These are phyloP conservation scores for Frieseomelitta varia DNA, from an alignment of 1,140 invertebrate species.

Conservation along the genomic window DNA sequence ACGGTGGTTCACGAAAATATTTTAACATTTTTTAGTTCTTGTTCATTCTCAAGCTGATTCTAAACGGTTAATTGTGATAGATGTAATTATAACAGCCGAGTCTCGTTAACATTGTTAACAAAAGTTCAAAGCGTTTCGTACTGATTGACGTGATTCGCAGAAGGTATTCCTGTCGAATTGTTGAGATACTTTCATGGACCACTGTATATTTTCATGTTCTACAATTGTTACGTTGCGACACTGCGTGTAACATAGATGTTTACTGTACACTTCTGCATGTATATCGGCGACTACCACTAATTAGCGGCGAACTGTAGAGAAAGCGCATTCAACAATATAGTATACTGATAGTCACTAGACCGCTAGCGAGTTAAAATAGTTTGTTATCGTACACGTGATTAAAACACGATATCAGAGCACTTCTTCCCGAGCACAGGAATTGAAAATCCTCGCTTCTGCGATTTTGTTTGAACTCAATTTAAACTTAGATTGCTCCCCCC, in stretches of 20 bases:
- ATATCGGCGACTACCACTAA: not conserved
- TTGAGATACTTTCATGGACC: not conserved
- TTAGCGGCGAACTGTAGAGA: not conserved
- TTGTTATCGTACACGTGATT: not conserved
- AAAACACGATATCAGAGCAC: constrained; percentile 2
- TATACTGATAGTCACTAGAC: not conserved
- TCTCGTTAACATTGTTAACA: not conserved
- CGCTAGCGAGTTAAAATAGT: not conserved
- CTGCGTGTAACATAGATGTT: not conserved
- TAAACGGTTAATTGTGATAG: too few species aligned
- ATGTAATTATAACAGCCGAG: not conserved
- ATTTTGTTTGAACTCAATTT: not conserved
- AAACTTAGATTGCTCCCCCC: not conserved
- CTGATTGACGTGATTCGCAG: too few species aligned
- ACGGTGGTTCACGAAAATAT: not conserved
- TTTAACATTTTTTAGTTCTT: not conserved
- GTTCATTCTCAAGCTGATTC: too few species aligned
- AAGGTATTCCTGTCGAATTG: not conserved
- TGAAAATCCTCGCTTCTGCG: not conserved
- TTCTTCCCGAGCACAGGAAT: constrained; percentile 18
- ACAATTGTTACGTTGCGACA: not conserved
- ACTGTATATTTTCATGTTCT: not conserved
- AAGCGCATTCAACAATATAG: not conserved
- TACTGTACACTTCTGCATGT: not conserved
- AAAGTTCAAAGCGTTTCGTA: not conserved